Base-by-base conservation (phyloP, 2,113 vertebrate species). In the Nothocercus julius region DNA sequence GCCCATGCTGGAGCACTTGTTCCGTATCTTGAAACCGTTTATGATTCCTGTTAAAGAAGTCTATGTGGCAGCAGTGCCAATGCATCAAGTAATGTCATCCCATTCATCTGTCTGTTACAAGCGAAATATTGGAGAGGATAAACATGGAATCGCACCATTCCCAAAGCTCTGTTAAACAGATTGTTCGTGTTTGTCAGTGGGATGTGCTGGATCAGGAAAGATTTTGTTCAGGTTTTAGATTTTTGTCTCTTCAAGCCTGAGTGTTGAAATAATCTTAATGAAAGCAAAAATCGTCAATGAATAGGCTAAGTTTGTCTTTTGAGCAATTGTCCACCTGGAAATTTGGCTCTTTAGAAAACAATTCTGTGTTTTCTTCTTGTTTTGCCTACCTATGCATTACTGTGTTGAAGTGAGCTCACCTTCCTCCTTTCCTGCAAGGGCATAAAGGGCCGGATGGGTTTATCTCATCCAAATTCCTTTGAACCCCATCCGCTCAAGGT, bases 1-100 rank as follows among this genome's bases (percentile, higher is more conserved):
- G 97, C 96, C 97, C 98, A 96, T 98, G 97, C 95, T 97, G 93
- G 89, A 97, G 96, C 96, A 97, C 97, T 97, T 97, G 97, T 97
- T 97, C 97, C 54, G 0, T 78, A 92, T 94, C 97, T 97, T 86
- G 81, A 83, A 98, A 89, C 94, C 96, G 93, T 98, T 98, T 97
- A 97, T 97, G 98, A 97, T 94, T 89, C 91, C 97, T 94, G 95
- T 86, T 97, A 96, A 96, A 96, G 94, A 97, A 96, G 96, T 97
- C 96, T 94, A 81, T 38, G 89, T 93, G 83, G 90, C 90, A 95
- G 89, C 85, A 83, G 84, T 92, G 69, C 49, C 83, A 49, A 74
- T 94, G 95, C 94, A 97, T 96, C 96, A 87, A 79, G 72, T 76
- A 49, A 97, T 97, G 80, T 96, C 91, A 93, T 95, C 92, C 92